These are phyloP conservation scores for Sycophaga agraensis DNA, from an alignment of 1,140 invertebrate species.

Conservation along the genomic window DNA sequence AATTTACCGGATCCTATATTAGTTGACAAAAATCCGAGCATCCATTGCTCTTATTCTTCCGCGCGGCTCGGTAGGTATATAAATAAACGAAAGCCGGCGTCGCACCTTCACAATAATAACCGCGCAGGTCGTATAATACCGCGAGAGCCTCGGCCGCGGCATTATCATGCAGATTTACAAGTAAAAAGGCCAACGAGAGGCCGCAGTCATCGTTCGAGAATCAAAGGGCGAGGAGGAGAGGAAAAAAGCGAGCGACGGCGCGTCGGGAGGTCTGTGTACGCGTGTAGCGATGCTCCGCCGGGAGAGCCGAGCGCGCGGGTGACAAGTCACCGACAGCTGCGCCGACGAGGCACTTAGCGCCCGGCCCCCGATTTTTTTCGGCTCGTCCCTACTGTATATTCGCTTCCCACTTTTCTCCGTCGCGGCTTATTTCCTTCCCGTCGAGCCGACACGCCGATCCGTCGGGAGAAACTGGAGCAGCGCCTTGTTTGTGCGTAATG, in stretches of 20 bases:
- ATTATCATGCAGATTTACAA: no score
- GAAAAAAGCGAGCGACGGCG: conserved; percentile 1
- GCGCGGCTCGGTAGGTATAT: no score
- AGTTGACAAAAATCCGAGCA: no score
- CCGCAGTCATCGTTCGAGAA: background rate
- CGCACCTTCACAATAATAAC: no score
- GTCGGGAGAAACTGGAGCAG: background rate
- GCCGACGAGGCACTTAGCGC: conserved; percentile 42
- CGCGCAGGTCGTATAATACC: no score
- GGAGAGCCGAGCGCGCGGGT: no score
- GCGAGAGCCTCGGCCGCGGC: no score
- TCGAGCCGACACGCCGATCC: background rate
- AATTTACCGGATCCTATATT: no score
- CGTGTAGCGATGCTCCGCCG: background rate
- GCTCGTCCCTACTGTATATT: background rate
- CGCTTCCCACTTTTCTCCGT: background rate
- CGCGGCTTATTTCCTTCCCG: background rate
- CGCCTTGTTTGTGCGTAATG: background rate
- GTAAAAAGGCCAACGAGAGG: no score
- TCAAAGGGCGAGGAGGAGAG: background rate
- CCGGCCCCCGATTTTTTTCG: conserved; percentile 14
- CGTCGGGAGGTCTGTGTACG: background rate
- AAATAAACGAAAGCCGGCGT: no score
- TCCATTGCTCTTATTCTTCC: no score
- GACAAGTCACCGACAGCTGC: conserved; percentile 50